These are phyloP conservation scores for Sander lucioperca DNA, from an alignment of 2,113 vertebrate genomes.

Conservation along the genomic window DNA sequence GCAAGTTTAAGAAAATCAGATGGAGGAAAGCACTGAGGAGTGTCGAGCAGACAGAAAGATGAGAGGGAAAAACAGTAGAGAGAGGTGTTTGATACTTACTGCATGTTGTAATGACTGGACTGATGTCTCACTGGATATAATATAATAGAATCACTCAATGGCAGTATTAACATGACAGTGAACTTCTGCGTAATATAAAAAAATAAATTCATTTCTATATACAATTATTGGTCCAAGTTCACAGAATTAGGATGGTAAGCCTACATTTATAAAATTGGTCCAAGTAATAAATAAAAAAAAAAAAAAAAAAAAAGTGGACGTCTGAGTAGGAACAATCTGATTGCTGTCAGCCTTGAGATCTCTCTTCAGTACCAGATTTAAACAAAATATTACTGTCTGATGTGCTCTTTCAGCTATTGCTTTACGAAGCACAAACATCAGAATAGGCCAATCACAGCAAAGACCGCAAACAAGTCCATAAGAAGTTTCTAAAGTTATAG, in stretches of 20 bases:
- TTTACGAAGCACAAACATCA: neutral
- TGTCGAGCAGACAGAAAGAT: slow-evolving; percentile 5
- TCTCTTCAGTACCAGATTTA: neutral
- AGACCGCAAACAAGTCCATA: neutral
- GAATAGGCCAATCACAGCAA: neutral
- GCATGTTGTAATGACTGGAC: slow-evolving; percentile 10
- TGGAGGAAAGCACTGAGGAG: neutral
- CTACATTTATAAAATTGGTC: neutral
- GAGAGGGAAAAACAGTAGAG: neutral
- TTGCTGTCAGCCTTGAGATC: neutral
- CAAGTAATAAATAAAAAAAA: too few relatives aligned
- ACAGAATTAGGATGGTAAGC: neutral
- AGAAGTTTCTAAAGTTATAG: neutral
- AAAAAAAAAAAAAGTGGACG: too few relatives aligned
- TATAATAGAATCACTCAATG: neutral
- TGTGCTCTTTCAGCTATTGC: neutral
- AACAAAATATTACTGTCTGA: neutral
- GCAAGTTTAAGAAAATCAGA: slow-evolving; percentile 21
- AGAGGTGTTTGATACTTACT: slow-evolving; percentile 23
- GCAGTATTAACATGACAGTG: neutral
- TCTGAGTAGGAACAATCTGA: neutral
- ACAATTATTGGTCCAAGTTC: neutral
- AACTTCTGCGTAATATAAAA: neutral
- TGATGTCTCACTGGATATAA: neutral
- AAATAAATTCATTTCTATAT: neutral